Evolutionary conservation across 2,888 invertebrate species (phyloP), one percentile per base, ranked within the genome.

Genomic region (Hipparchia sbordonii): DNA sequence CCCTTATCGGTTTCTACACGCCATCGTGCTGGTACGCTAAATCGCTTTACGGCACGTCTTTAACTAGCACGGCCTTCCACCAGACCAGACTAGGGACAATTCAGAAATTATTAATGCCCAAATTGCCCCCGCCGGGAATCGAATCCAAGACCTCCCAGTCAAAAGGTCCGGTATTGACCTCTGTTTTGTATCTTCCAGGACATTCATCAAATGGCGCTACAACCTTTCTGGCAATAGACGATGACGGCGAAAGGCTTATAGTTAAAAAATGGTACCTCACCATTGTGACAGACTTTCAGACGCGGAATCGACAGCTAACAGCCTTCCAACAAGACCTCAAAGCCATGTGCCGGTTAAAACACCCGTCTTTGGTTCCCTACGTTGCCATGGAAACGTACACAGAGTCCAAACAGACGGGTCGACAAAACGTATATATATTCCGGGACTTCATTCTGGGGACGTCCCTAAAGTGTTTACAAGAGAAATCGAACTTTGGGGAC

Each of bases 291-390:
- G 89, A 93, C 83, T 90, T 89, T 77, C 89, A 88, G 82, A 86
- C 91, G 0, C 86, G 95, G 2, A 91, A 93, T 76, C 94, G 94
- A 69, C 95, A 97, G 87, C 86, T 97, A 4, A 91, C 91, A 59
- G 94, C 94, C 74, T 94, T 98, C 67, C 97, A 98, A 80, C 96
- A 97, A 83, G 98, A 98, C 87, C 91, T 98, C 56, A 95, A 95
- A 82, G 94, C 95, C 39, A 92, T 98, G 73, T 94, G 95, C 23
- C 95, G 96, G 79, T 84, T 98, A 3, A 95, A 95, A 82, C 97
- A 98, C 85, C 89, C 94, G 12, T 96, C 97, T 83, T 90, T 98
- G 67, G 95, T 96, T 6, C 96, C 96, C 69, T 98, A 98, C 87
- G 92, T 96, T 74, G 96, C 96, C 69, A 95, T 98, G 87, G 95